Evolutionary conservation across 2,888 invertebrate species (phyloP).

Genomic region (Syrista parreyssii): DNA sequence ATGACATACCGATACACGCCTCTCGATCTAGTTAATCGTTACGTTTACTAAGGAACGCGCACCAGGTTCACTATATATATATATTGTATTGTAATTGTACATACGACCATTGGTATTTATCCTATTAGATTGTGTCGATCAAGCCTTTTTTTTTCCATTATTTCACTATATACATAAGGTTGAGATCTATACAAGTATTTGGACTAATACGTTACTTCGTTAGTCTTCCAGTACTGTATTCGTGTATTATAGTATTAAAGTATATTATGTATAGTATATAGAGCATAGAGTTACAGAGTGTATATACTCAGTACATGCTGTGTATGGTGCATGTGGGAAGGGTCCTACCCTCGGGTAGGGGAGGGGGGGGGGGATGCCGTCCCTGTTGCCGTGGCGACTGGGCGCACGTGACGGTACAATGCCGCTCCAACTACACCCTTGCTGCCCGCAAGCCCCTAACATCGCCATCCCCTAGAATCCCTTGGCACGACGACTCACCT

Average conservation of each 20-base stretch:
- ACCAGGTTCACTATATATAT: background rate
- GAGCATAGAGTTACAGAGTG: background rate
- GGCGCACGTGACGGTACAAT: constrained; percentile 63
- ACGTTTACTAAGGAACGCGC: background rate
- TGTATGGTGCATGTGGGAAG: constrained; percentile 4
- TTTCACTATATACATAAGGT: background rate
- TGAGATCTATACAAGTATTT: background rate
- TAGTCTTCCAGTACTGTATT: background rate
- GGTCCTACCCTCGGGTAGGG: background rate
- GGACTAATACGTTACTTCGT: background rate
- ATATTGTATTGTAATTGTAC: too few relatives aligned
- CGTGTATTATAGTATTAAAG: background rate
- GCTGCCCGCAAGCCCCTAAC: constrained; percentile 20
- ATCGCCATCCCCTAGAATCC: constrained; percentile 10
- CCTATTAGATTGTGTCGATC: background rate
- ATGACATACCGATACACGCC: background rate
- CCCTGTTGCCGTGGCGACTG: constrained; percentile 53
- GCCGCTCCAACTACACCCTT: constrained; percentile 54
- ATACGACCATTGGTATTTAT: background rate
- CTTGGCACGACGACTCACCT: constrained; percentile 20
- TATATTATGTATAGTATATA: background rate
- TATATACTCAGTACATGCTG: background rate
- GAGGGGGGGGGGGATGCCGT: constrained; percentile 4
- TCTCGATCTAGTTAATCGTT: background rate
- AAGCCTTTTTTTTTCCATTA: background rate